Evolutionary conservation across 1,140 invertebrate genomes (phyloP).

Genomic region (Tribolium madens): DNA sequence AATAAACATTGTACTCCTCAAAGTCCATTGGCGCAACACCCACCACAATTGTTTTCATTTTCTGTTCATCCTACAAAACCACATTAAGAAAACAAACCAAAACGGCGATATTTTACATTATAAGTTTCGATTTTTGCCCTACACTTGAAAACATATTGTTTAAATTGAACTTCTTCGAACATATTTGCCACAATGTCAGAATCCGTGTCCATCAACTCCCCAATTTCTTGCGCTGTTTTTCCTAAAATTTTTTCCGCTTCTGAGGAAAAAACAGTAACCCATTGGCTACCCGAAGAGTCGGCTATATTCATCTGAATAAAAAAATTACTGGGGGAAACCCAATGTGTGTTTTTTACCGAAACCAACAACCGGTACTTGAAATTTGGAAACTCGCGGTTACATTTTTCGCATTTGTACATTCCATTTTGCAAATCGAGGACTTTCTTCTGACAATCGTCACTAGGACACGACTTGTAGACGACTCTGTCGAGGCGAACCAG

Average conservation of each 20-base stretch:
- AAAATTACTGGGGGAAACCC: neutral
- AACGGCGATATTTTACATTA: constrained; percentile 73
- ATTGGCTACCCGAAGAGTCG: constrained; percentile 84
- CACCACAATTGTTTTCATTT: constrained; percentile 81
- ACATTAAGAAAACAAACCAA: constrained; percentile 51
- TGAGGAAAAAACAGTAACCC: constrained; percentile 92
- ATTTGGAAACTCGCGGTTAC: constrained; percentile 83
- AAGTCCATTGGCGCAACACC: constrained; percentile 79
- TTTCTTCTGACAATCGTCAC: constrained; percentile 92
- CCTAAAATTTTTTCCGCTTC: constrained; percentile 85
- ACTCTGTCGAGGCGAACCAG: constrained; percentile 82
- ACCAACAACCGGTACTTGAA: constrained; percentile 90
- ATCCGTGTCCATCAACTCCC: constrained; percentile 75
- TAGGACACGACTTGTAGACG: constrained; percentile 91
- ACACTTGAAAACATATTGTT: constrained; percentile 83
- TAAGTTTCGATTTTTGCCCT: constrained; percentile 92
- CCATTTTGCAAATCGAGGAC: constrained; percentile 89
- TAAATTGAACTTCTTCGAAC: constrained; percentile 82
- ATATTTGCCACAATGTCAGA: constrained; percentile 72
- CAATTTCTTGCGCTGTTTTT: constrained; percentile 81
- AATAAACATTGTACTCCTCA: constrained; percentile 78
- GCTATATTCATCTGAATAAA: constrained; percentile 77
- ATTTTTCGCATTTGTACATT: constrained; percentile 95
- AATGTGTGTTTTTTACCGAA: constrained; percentile 74
- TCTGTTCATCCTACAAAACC: constrained; percentile 80